Base-by-base conservation (phyloP, 2,113 vertebrate species). In the Pipra filicauda region DNA sequence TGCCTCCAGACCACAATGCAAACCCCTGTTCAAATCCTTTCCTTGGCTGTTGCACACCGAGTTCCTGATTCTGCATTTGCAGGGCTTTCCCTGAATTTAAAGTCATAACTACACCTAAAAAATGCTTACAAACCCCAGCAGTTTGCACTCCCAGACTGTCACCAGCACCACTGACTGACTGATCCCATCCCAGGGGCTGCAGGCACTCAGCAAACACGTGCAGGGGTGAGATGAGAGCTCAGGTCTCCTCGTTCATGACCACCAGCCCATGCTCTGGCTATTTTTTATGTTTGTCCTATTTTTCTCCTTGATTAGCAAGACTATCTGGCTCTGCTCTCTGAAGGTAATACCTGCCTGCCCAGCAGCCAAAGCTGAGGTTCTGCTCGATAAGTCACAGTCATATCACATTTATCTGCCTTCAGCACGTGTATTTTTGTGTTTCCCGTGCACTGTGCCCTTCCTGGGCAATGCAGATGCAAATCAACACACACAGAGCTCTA, bases 381-480 rank as follows among this genome's bases (percentile, higher is more conserved):
- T 69, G 74, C 85, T 93, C 12, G 0, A 1, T 65, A 78, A 88
- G 37, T 64, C 57, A 55, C 8, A 49, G 35, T 46, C 67, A 66
- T 31, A 43, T 48, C 73, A 48, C 59, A 24, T 66, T 91, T 84
- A 58, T 77, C 78, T 86, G 65, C 74, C 71, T 52, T 17, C 61
- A 72, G 61, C 81, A 85, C 2, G 1, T 46, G 28, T 12, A 41
- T 78, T 57, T 49, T 64, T 21, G 75, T 76, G 23, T 54, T 92
- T 59, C 49, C 91, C 24, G 6, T 28, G 48, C 43, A 4, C 74
- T 67, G 59, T 0, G 0, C 83, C 55, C 54, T 92, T 92, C 86
- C 88, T 73, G 70, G n/a, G 72, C 35, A 44, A 23, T 37, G 31
- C 57, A 59, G 86, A 66, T 76, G 69, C 49, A 66, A 89, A 93